Base-by-base conservation (phyloP, 1,140 invertebrate genomes). In the Lamellibrachia luymesi region DNA sequence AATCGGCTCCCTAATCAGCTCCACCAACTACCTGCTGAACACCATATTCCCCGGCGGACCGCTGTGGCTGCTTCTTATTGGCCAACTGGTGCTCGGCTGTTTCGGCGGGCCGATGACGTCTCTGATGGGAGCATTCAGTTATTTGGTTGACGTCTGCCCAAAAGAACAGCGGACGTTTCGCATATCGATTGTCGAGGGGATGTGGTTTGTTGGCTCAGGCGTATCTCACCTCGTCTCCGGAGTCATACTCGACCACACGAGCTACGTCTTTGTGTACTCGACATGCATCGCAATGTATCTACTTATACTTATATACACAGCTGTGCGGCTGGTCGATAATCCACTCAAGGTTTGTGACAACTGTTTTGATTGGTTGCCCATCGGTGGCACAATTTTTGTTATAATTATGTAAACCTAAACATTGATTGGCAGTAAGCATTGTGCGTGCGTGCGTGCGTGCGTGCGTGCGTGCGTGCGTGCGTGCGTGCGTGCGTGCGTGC, bases 211-310 rank as follows among this genome's bases (percentile, higher is more conserved):
- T 8, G 38, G 50, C 17, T 10, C 10, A 8, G 92, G 49, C 1
- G 27, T 92, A 27, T 50, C 92, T 10, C 92, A 51, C 50, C 22
- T 64, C 52, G 52, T 92, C 50, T 92, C 92, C 27, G 92, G 92
- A 8, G 49, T 51, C 38, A 38, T 92, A 13, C 92, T 92, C 92
- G 52, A 92, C 50, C 50, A 51, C 92, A 92, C 92, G 92, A 64
- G 92, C 52, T 92, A 51, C 52, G 50, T 51, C 2, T 52, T 64
- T 52, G 92, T 92, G 92, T 92, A 51, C 52, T 38, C 50, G 49
- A 49, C 51, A 2, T 50, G 49, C 17, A 51, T 92, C 52, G 92
- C 10, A 13, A 50, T 64, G 50, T 51, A 92, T 52, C 49, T 64
- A 13, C 50, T 92, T 13, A 50, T 64, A 10, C 17, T 92, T 13